Percentiles rank a stretch among this genome's conserved stretches.
Evolutionary conservation across 2,113 vertebrate genomes (phyloP).

Genomic region (Scalopus aquaticus): DNA sequence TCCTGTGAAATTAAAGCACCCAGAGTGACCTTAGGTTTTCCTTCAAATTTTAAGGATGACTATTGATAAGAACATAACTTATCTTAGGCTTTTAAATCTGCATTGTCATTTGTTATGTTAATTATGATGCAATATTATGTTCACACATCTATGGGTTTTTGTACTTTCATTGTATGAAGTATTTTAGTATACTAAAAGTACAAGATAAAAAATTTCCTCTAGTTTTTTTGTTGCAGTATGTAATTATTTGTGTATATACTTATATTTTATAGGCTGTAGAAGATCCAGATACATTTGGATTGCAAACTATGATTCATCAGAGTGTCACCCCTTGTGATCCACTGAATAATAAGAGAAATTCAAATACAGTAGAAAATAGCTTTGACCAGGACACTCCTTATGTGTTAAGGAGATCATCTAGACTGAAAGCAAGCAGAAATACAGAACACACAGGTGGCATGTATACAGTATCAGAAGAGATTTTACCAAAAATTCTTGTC

Average conservation of each 20-base stretch:
- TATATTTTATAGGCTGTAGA: constrained; percentile 68
- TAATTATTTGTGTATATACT: constrained; percentile 48
- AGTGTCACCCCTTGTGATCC: constrained; percentile 35
- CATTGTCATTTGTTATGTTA: not conserved
- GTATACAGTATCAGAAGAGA: constrained; percentile 46
- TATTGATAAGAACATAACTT: constrained; percentile 28
- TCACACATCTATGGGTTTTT: not conserved
- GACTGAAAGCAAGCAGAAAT: constrained; percentile 25
- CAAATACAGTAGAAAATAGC: constrained; percentile 12
- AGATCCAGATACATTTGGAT: constrained; percentile 49
- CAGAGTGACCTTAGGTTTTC: not conserved
- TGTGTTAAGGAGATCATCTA: constrained; percentile 42
- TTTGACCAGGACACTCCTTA: not conserved
- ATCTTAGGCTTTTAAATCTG: constrained; percentile 27
- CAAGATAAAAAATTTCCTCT: constrained; percentile 37
- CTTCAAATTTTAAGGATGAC: constrained; percentile 43
- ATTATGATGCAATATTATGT: not conserved
- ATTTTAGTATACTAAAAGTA: constrained; percentile 27
- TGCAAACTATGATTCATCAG: constrained; percentile 45
- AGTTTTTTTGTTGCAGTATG: constrained; percentile 27
- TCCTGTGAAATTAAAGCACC: constrained; percentile 24
- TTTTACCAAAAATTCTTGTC: constrained; percentile 21
- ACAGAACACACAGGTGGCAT: not conserved
- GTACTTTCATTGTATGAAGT: not conserved
- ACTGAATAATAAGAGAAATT: constrained; percentile 46